phyloP scores from a whole-genome alignment of 2,888 invertebrate genomes.

The Epinotia bilunana region DNA sequence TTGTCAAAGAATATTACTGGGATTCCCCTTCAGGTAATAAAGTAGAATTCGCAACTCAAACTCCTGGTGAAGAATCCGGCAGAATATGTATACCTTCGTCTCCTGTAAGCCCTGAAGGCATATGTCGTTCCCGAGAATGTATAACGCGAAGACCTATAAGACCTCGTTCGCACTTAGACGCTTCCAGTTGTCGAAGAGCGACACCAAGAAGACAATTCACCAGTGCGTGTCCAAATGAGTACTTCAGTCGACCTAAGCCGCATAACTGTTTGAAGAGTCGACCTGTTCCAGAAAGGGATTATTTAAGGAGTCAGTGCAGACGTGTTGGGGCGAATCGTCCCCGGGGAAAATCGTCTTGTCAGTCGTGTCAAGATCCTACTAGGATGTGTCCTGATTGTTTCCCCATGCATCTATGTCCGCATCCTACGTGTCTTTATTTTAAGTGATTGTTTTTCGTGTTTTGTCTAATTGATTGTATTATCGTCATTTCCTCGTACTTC shows the following conservation, averaged over 20 bases:
- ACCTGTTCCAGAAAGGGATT: background rate
- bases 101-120: background rate
- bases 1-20: slow-evolving; percentile 64
- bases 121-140: background rate
- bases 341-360: background rate
- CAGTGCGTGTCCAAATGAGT: slow-evolving; percentile 20
- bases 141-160: background rate
- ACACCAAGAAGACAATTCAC: slow-evolving; percentile 10
- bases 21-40: slow-evolving; percentile 49
- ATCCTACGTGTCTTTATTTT: slow-evolving; percentile 28
- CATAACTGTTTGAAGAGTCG: background rate
- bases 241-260: slow-evolving; percentile 3
- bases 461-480: background rate
- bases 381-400: background rate
- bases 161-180: background rate
- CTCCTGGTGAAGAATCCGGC: background rate
- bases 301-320: background rate
- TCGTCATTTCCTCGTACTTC: background rate
- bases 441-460: slow-evolving; percentile 11
- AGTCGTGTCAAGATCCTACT: background rate
- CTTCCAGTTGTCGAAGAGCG: background rate
- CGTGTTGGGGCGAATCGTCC: background rate
- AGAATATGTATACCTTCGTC: slow-evolving; percentile 15
- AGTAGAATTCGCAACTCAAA: slow-evolving; percentile 16
- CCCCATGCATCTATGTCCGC: slow-evolving; percentile 5